Conservation (phyloP, 2,797 vertebrate genomes). For the Notolabrus celidotus region DNA sequence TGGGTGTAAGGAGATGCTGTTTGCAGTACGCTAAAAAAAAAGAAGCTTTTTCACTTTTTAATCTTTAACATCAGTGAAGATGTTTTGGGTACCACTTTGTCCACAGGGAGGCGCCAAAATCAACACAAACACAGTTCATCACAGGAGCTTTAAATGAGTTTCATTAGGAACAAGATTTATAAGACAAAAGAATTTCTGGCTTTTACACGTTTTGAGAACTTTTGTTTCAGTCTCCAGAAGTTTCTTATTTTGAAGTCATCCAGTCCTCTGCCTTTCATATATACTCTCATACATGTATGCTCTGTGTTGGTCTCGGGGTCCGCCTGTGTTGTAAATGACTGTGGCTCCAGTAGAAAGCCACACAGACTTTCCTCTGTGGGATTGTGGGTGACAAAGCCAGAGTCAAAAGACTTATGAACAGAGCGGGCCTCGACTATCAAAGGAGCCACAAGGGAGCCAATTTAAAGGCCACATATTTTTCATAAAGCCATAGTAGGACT, state of each 20-base stretch:
- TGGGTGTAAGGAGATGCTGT: too few relatives aligned
- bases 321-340: conserved; percentile 31
- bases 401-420: conserved; percentile 51
- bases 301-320: conserved; percentile 17
- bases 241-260: background rate
- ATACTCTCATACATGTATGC: background rate
- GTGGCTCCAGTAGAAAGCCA: conserved; percentile 14
- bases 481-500: conserved; percentile 40
- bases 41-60: too few relatives aligned
- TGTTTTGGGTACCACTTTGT: too few relatives aligned
- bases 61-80: too few relatives aligned
- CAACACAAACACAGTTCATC: too few relatives aligned
- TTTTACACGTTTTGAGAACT: too few relatives aligned
- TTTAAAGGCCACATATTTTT: conserved; percentile 64
- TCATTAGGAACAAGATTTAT: too few relatives aligned
- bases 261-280: background rate
- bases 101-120: too few relatives aligned
- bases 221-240: too few relatives aligned
- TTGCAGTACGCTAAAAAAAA: too few relatives aligned
- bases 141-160: too few relatives aligned
- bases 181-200: too few relatives aligned
- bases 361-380: conserved; percentile 27
- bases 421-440: conserved; percentile 26
- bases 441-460: conserved; percentile 55
- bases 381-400: conserved; percentile 28